Base-by-base conservation (phyloP, 2,888 invertebrate species). In the Drosophila maculinotata region DNA sequence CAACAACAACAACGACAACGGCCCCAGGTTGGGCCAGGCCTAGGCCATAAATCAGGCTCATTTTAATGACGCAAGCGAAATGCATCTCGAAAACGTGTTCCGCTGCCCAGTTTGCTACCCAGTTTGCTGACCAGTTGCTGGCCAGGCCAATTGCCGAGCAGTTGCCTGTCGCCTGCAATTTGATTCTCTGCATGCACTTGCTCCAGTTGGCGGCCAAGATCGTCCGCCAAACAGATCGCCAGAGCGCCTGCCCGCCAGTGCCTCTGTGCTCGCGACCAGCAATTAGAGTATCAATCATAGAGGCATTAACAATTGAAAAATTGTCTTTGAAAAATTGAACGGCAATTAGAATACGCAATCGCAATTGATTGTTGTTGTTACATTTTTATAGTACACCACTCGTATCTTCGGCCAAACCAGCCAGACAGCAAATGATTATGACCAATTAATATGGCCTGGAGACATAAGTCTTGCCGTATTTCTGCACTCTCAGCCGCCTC, bases 221-320 rank as follows among this genome's bases (percentile, higher is more conserved):
- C n/a, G n/a, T n/a, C n/a, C n/a, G n/a, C n/a, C n/a, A n/a, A n/a
- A n/a, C n/a, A n/a, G n/a, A n/a, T n/a, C n/a, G n/a, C n/a, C n/a
- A n/a, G n/a, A n/a, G n/a, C n/a, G n/a, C n/a, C n/a, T 30, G 30
- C 31, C 39, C 44, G 31, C n/a, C n/a, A n/a, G n/a, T 3, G 35
- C 39, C 28, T 36, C 36, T 33, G 31, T 63, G 77, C 86, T 51
- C 20, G 60, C 51, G 62, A 51, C 10, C 79, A 45, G 62, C 81
- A 85, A 82, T 87, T 87, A 82, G 85, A 67, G 79, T 60, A 82
- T 82, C 87, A 69, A 82, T 82, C 80, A 83, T 71, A 65, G 60
- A 52, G 80, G 80, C 87, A 81, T 81, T 83, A 86, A 83, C 80
- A 81, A 86, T 83, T 81, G 87, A 83, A 86, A 86, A 86, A 81